Base-by-base conservation (phyloP, 2,888 invertebrate genomes). In the Emmelina monodactyla region DNA sequence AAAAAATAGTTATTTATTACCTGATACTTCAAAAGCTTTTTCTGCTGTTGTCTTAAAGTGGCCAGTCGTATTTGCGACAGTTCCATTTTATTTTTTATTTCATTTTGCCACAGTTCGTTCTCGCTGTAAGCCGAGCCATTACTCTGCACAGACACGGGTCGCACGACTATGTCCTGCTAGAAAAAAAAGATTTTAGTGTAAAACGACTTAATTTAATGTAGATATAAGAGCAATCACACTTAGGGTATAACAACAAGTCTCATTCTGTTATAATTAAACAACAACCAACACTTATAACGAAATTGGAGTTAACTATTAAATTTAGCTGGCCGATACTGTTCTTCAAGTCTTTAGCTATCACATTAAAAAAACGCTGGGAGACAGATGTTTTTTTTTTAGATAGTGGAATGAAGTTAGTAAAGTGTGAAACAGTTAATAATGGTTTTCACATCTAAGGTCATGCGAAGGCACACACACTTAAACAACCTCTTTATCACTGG, bases 21-120 rank as follows among this genome's bases (percentile, higher is more conserved):
- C 64, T 80, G 81, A 54, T 76, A 81, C 46, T 79, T 81, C 1
- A 79, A 46, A 14, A 81, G 58, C 40, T 76, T 55, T 39, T 75
- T 73, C 50, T 86, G 85, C 48, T 85, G 85, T 39, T 85, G 84
- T 46, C 84, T 84, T 28, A 85, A 55, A 13, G 84, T 82, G 12
- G 73, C 67, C 35, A 85, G 60, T 19, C 84, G 82, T 42, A 81
- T 78, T 49, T 85, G 83, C 1, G 85, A 85, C 46, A 84, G 67
- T 51, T 85, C 85, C 72, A 85, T 82, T 58, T 85, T 85, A 44
- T 79, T 81, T 46, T 83, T 84, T 16, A 86, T 68, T 47, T 83
- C 82, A 45, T 78, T 79, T 52, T 83, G 83, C 65, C 83, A 79
- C 19, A 76, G 61, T 38, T 81, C 78, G 53, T 82, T 83, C 16